Evolutionary conservation across 2,113 vertebrate species (phyloP).

Genomic region (Paramormyrops kingsleyae): DNA sequence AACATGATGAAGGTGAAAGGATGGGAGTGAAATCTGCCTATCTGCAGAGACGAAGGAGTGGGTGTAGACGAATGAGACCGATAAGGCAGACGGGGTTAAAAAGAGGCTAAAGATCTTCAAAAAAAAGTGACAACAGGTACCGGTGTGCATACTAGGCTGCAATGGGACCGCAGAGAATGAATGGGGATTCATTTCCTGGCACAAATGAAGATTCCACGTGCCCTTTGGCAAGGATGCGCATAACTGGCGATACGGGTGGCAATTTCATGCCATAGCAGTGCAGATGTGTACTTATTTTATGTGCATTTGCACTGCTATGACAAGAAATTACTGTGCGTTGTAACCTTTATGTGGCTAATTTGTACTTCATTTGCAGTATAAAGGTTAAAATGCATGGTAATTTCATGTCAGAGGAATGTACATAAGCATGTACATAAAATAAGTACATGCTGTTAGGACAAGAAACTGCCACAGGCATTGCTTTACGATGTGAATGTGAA

Average conservation of each 20-base stretch:
- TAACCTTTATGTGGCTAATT: background rate
- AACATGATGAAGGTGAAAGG: constrained; percentile 30
- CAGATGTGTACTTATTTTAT: background rate
- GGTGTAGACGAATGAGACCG: background rate
- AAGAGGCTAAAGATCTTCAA: background rate
- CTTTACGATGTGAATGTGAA: background rate
- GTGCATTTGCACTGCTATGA: background rate
- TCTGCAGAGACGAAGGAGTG: background rate
- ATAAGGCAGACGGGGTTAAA: background rate
- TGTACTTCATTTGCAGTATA: background rate
- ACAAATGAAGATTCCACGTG: background rate
- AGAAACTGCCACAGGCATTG: background rate
- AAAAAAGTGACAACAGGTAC: background rate
- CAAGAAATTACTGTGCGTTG: background rate
- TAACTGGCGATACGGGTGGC: background rate
- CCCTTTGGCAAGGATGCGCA: background rate
- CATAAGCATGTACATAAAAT: background rate
- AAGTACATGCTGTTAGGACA: background rate
- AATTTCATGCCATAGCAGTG: background rate
- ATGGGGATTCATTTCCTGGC: background rate
- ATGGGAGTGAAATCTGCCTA: constrained; percentile 32
- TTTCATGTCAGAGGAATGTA: background rate
- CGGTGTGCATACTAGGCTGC: background rate
- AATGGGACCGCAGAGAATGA: background rate
- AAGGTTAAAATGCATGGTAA: background rate